phyloP scores from a whole-genome alignment of 2,888 invertebrate species.

The Rhaphigaster nebulosa region DNA sequence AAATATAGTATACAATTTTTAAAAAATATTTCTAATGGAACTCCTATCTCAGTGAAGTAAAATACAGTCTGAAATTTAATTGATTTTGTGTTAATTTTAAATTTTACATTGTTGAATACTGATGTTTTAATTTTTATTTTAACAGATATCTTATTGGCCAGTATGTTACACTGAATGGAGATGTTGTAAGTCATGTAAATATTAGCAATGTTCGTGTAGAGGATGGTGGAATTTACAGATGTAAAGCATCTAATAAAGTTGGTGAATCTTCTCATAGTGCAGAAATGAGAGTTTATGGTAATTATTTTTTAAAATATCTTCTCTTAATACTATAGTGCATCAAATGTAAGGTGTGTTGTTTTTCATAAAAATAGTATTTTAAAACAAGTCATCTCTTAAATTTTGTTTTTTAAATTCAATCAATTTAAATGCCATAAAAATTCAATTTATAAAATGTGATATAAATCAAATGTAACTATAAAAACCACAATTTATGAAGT shows the following conservation, averaged over 20 bases:
- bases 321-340: conserved; percentile 65
- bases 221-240: conserved; percentile 70
- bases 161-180: conserved; percentile 69
- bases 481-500: no score
- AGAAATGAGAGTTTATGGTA: conserved; percentile 69
- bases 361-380: not conserved
- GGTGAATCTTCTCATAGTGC: conserved; percentile 69
- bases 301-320: not conserved
- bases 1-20: no score
- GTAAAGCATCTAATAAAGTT: conserved; percentile 69
- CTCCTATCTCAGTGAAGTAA: not conserved
- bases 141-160: conserved; percentile 69
- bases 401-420: not conserved
- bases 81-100: not conserved
- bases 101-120: not conserved
- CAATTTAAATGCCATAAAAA: no score
- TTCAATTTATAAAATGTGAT: no score
- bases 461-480: no score
- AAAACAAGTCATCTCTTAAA: not conserved
- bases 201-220: conserved; percentile 69
- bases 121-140: conserved; percentile 17
- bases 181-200: conserved; percentile 70
- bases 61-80: not conserved
- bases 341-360: not conserved
- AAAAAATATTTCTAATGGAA: not conserved